Evolutionary conservation across 2,113 vertebrate species (phyloP).

Genomic region (Nothobranchius furzeri): DNA sequence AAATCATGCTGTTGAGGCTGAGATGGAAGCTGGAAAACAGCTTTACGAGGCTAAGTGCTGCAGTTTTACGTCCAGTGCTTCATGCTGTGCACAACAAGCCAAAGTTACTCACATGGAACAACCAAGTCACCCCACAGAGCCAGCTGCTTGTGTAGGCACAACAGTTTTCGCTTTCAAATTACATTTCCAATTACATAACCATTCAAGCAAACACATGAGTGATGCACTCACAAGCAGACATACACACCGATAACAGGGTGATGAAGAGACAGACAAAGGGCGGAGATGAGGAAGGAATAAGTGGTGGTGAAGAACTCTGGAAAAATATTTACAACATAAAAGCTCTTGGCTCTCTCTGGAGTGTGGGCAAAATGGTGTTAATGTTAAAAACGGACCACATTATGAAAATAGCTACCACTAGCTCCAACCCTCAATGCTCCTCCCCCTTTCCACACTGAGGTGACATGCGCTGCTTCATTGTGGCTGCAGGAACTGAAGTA

Average conservation of each 20-base stretch:
- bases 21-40: conserved; percentile 47
- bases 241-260: conserved; percentile 16
- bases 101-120: conserved; percentile 48
- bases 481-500: too few relatives aligned
- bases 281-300: conserved; percentile 37
- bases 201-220: conserved; percentile 4
- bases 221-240: not conserved
- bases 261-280: conserved; percentile 12
- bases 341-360: conserved; percentile 52
- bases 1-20: conserved; percentile 17
- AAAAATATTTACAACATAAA: conserved; percentile 66
- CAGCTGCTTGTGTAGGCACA: conserved; percentile 15
- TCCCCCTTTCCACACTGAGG: too few relatives aligned
- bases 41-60: conserved; percentile 56
- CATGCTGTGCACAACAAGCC: conserved; percentile 29
- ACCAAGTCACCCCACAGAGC: conserved; percentile 22
- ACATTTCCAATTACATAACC: conserved; percentile 33
- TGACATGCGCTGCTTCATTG: too few relatives aligned
- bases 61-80: conserved; percentile 44
- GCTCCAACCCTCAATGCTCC: too few relatives aligned
- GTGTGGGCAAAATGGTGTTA: conserved; percentile 6
- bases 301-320: conserved; percentile 47
- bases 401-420: conserved; percentile 12
- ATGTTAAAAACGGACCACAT: conserved; percentile 3
- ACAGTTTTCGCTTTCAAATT: conserved; percentile 6